Conservation (phyloP, 2,797 vertebrate species). For the Spinus olivaceus region DNA sequence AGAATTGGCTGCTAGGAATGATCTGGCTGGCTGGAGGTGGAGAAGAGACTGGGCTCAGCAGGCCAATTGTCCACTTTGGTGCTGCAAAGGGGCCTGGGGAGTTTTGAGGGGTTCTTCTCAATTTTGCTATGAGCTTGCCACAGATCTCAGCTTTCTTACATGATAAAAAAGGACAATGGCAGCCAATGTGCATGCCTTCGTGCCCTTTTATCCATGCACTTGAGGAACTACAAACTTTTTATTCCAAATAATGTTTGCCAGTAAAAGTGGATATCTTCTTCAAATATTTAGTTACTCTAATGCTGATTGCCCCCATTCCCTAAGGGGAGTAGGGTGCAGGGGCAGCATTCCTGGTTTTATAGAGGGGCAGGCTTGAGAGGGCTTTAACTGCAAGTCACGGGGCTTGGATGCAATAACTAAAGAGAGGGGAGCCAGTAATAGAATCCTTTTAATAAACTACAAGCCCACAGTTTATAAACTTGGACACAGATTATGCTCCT, state of each 20-base stretch:
- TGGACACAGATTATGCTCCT: conserved; percentile 24
- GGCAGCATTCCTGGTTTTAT: conserved; percentile 57
- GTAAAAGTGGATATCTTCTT: conserved; percentile 41
- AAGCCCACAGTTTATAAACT: conserved; percentile 55
- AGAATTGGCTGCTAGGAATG: neutral
- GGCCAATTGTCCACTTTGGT: neutral
- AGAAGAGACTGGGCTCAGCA: neutral
- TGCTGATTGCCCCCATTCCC: conserved; percentile 14
- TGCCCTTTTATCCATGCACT: neutral
- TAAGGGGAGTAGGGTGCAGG: neutral
- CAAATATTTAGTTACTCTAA: conserved; percentile 53
- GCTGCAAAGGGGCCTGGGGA: neutral
- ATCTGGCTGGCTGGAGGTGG: neutral
- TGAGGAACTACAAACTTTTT: conserved; percentile 19
- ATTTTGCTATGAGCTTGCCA: neutral
- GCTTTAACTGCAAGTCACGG: neutral
- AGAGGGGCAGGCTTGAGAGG: conserved; percentile 30
- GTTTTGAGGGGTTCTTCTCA: neutral
- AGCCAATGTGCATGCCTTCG: rapidly evolving
- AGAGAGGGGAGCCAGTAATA: conserved; percentile 26
- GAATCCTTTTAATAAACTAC: conserved; percentile 60
- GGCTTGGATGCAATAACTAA: conserved; percentile 1
- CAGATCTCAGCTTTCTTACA: neutral
- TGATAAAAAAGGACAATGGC: neutral
- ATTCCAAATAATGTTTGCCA: neutral